phyloP scores from a whole-genome alignment of 2,888 invertebrate species.

The Aquatica leii region DNA sequence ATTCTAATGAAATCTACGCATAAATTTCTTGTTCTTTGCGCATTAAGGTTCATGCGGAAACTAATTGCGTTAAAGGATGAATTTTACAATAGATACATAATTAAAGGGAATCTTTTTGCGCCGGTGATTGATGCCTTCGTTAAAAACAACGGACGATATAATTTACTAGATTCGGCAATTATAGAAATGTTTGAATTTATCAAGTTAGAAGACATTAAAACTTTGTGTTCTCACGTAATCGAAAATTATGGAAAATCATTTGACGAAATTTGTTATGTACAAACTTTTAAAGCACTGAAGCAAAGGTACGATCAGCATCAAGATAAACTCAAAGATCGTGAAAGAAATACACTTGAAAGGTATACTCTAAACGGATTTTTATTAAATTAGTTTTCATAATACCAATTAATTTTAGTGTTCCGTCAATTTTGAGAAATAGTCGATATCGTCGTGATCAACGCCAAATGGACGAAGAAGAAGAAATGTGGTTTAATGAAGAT shows the following conservation, averaged over 20 bases:
- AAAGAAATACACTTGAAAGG: slow-evolving; percentile 77
- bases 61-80: slow-evolving; percentile 98
- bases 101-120: slow-evolving; percentile 92
- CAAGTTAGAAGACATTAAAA: slow-evolving; percentile 91
- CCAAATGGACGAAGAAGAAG: slow-evolving; percentile 96
- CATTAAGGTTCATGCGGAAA: slow-evolving; percentile 95
- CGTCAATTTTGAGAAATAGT: slow-evolving; percentile 79
- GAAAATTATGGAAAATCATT: slow-evolving; percentile 95
- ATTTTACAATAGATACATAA: slow-evolving; percentile 96
- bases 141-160: slow-evolving; percentile 97
- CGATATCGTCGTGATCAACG: slow-evolving; percentile 92
- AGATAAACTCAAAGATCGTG: slow-evolving; percentile 88
- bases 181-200: slow-evolving; percentile 99
- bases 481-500: slow-evolving; percentile 99
- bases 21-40: slow-evolving; percentile 96
- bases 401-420: slow-evolving; percentile 65
- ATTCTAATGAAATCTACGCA: slow-evolving; percentile 97
- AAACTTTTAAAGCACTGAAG: slow-evolving; percentile 95
- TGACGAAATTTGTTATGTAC: slow-evolving; percentile 96
- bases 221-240: slow-evolving; percentile 90
- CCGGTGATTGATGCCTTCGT: slow-evolving; percentile 97
- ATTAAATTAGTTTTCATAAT: background rate
- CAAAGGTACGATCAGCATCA: slow-evolving; percentile 90
- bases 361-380: no score
- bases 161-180: slow-evolving; percentile 97